Evolutionary conservation across 2,797 vertebrate genomes (phyloP).

Genomic region (Diglossa cyanea): DNA sequence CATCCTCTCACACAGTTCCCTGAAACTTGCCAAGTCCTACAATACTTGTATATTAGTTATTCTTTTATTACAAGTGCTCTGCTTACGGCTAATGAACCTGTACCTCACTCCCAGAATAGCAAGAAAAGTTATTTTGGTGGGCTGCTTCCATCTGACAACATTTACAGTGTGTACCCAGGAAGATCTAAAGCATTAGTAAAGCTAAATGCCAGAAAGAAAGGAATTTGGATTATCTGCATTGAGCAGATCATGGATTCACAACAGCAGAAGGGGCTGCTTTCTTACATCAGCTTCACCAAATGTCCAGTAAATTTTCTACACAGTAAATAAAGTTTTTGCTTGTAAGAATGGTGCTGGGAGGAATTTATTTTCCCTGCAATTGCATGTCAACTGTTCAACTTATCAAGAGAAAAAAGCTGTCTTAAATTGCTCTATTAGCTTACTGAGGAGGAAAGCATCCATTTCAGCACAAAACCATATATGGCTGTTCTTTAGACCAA

Average conservation of each 20-base stretch:
- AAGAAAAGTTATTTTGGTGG: neutral
- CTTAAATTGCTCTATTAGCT: neutral
- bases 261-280: conserved; percentile 18
- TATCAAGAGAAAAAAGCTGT: conserved; percentile 1
- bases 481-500: neutral
- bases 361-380: neutral
- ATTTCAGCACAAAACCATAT: neutral
- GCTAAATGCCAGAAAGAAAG: neutral
- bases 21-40: neutral
- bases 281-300: conserved; percentile 18
- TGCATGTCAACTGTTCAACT: neutral
- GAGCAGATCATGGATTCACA: neutral
- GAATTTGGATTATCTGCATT: neutral
- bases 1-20: neutral
- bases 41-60: neutral
- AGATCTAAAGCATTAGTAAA: neutral
- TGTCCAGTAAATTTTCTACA: conserved; percentile 14
- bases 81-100: neutral
- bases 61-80: neutral
- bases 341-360: neutral
- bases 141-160: neutral
- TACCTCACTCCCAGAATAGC: neutral
- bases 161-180: neutral
- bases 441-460: neutral
- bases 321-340: conserved; percentile 5